A percentile compares a stretch with the other conserved stretches of the same genome.
These are phyloP conservation scores for Oreohelix idahoensis DNA, from an alignment of 1,140 invertebrate species.

Conservation along the genomic window DNA sequence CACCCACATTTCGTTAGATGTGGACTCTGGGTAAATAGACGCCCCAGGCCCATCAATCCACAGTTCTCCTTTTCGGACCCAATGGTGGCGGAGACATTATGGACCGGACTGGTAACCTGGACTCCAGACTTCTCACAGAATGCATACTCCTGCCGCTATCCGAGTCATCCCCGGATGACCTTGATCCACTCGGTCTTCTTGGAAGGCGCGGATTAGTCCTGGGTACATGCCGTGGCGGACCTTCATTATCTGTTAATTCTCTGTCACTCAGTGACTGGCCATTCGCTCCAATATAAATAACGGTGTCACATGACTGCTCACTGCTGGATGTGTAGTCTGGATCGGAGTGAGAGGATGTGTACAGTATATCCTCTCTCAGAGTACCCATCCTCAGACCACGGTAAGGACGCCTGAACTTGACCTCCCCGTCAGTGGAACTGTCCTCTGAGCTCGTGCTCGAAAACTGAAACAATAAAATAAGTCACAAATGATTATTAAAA, in stretches of 20 bases:
- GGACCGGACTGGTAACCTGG: constrained; percentile 25
- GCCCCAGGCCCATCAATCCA: constrained; percentile 93
- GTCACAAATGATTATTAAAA: no score
- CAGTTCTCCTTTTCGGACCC: constrained; percentile 81
- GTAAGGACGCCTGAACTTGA: constrained; percentile 59
- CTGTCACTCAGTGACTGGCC: constrained; percentile 69
- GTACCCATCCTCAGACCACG: constrained; percentile 71
- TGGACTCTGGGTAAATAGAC: constrained; percentile 59
- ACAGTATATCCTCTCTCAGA: constrained; percentile 71
- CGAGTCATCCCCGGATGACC: constrained; percentile 69
- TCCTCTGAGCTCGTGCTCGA: constrained; percentile 71
- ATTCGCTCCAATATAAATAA: constrained; percentile 92
- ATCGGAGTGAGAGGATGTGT: constrained; percentile 75
- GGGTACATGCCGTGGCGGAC: constrained; percentile 75
- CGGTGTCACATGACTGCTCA: constrained; percentile 95
- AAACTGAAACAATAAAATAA: constrained; percentile 63
- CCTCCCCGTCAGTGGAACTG: constrained; percentile 66
- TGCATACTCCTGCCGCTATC: constrained; percentile 64
- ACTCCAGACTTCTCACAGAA: constrained; percentile 45
- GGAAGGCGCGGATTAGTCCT: constrained; percentile 88
- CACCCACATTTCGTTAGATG: constrained; percentile 66
- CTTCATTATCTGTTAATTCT: constrained; percentile 72
- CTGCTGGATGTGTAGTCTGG: constrained; percentile 95
- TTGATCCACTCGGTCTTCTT: constrained; percentile 82
- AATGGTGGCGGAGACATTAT: constrained; percentile 3